Base-by-base conservation (phyloP, 2,113 vertebrate genomes). In the Xenopus laevis region DNA sequence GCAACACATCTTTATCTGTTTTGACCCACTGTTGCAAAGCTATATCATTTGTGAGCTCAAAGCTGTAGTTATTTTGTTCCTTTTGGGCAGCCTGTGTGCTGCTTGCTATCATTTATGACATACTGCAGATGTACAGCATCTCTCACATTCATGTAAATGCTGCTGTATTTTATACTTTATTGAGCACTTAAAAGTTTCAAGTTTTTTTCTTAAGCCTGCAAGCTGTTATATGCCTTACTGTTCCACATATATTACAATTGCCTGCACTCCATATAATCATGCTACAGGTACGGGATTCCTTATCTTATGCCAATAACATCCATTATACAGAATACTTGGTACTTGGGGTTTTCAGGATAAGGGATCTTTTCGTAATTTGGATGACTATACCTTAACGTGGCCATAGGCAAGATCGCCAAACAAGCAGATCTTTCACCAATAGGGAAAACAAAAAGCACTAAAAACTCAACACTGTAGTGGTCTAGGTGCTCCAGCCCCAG, bases 81-180 rank as follows among this genome's bases (percentile, higher is more conserved):
- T 60, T 60, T 60, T 12, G 21, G 18, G 53, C 17, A 55, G 53
- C 53, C 17, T 55, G 15, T 55, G 53, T 9, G n/a, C 61, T 12
- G 23, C 23, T 52, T 52, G 58, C 7, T 65, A 46, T 64, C 13
- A 18, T 72, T 55, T 21, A 15, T 18, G 30, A n/a, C 1, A 55
- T 21, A n/a, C 30, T 44, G 47, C 60, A 72, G 61, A 72, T 65
- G 61, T 53, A 27, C 47, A 53, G n/a, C 11, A 21, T 55, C 50
- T 62, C 52, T 72, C 27, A 44, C 5, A 55, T 30, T 16, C 20
- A 13, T 17, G 61, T 33, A 63, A 62, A 47, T 45, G 30, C 20
- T 45, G 68, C 40, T 64, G 15, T 52, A 40, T 62, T 47, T 17
- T 46, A 55, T 57, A 23, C 18, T 20, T 18, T 21, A 8, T 11